A percentile compares a stretch with the other conserved stretches of the same genome.
Evolutionary conservation across 2,888 invertebrate genomes (phyloP).

Genomic region (Diplolepis rosae): DNA sequence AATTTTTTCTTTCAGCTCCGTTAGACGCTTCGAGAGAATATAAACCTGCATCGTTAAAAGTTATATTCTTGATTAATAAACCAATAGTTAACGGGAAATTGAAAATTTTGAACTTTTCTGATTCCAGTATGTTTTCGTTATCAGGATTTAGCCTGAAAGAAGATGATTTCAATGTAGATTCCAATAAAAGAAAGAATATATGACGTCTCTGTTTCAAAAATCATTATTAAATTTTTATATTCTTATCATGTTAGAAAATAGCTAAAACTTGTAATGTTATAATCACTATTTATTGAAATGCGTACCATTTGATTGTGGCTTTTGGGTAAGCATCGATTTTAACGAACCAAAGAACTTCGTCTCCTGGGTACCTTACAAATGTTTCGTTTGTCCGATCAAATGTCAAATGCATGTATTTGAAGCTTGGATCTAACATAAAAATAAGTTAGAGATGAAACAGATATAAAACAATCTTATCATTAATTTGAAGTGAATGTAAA

Average conservation of each 20-base stretch:
- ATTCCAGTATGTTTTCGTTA: not conserved
- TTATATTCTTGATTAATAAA: not conserved
- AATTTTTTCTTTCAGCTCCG: not conserved
- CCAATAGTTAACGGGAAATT: slow-evolving; percentile 6
- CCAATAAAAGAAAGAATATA: too few species aligned
- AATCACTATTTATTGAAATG: too few species aligned
- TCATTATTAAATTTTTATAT: too few species aligned
- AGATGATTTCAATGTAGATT: not conserved
- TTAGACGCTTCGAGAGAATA: slow-evolving; percentile 6
- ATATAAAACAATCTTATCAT: not conserved
- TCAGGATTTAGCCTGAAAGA: not conserved
- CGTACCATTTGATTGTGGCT: not conserved
- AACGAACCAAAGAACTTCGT: slow-evolving; percentile 13
- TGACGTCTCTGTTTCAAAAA: too few species aligned
- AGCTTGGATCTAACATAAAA: not conserved
- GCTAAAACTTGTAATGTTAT: not conserved
- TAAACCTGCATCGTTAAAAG: not conserved
- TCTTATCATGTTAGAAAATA: too few species aligned
- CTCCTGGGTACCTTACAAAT: slow-evolving; percentile 1
- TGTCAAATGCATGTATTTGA: slow-evolving; percentile 1
- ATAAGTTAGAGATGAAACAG: too few species aligned
- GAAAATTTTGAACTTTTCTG: not conserved
- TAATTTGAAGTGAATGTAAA: not conserved
- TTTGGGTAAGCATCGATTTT: slow-evolving; percentile 2
- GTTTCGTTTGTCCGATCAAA: not conserved